Evolutionary conservation across 2,888 invertebrate species (phyloP), one percentile per base, ranked within the genome.

Genomic region (Chromoteleia sp.): DNA sequence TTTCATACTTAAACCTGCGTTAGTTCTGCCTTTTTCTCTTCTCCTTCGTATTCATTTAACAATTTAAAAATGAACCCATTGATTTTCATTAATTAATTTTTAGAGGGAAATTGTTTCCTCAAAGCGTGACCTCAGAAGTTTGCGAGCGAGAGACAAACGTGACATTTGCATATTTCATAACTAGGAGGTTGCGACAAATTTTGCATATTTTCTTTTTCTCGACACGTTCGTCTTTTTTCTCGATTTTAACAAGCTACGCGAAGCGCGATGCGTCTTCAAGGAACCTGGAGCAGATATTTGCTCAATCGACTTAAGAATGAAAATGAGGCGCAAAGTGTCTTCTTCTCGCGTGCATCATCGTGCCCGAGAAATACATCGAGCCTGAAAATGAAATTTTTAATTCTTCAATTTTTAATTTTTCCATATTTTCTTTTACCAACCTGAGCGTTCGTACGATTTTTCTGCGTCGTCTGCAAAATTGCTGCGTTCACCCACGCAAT

Each of bases 271-370:
- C 52, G 33, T 14, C 63, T 75, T 41, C 7, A 36, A 74, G 74
- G 59, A 74, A 61, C 41, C 61, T 61, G 59, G 76, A 29, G 73
- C 39, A 58, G 74, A 70, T 80, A 75, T 80, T 80, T 80, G 74
- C 73, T 80, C 74, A 80, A 80, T 80, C 80, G 79, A 79, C 74
- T 80, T 48, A 56, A 54, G 74, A 70, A 61, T 50, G 68, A 74
- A 79, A 79, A 79, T 79, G 74, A 79, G 68, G 61, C 71, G 59
- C 73, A 41, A 67, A 78, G 73, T 73, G 79, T 67, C 79, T 65
- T 52, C 67, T 79, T 79, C 68, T 78, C 71, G 45, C 61, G 65
- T 79, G 73, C 67, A 59, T 73, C 61, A 79, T 12, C 59, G 50
- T 19, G 19, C 52, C 67, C 2, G 14, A 50, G 63, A 74, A 59